Conservation (phyloP, 2,797 vertebrate species). For the Cirrhinus molitorella region DNA sequence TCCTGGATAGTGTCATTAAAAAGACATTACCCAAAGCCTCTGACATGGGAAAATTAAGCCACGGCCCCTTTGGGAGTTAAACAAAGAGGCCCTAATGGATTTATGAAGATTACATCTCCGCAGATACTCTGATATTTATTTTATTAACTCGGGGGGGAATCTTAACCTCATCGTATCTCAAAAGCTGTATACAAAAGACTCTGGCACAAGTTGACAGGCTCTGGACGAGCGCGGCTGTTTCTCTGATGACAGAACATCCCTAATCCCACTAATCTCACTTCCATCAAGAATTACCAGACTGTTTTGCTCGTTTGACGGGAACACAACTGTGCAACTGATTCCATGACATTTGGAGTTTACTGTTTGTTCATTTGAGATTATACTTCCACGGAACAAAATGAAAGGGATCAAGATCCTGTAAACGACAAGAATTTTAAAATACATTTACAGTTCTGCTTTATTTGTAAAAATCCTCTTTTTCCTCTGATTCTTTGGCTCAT, state of each 20-base stretch:
- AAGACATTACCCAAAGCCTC: constrained; percentile 64
- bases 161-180: constrained; percentile 62
- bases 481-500: too few species aligned
- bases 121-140: constrained; percentile 69
- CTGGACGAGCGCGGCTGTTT: not conserved
- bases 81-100: constrained; percentile 67
- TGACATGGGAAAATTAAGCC: constrained; percentile 62
- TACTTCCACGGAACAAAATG: not conserved
- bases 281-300: constrained; percentile 6
- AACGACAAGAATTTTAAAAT: not conserved
- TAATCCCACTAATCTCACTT: constrained; percentile 35
- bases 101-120: constrained; percentile 68
- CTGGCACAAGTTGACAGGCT: not conserved
- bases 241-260: not conserved
- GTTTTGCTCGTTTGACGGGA: not conserved
- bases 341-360: constrained; percentile 4
- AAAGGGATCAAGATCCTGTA: constrained; percentile 23
- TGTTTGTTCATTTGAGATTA: not conserved
- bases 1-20: constrained; percentile 64
- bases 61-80: constrained; percentile 57
- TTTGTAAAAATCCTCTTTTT: too few species aligned
- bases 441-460: too few species aligned
- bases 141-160: constrained; percentile 61
- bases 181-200: constrained; percentile 30
- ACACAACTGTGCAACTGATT: constrained; percentile 23